Evolutionary conservation across 2,797 vertebrate species (phyloP).

Genomic region (Hafferia zeledoni): DNA sequence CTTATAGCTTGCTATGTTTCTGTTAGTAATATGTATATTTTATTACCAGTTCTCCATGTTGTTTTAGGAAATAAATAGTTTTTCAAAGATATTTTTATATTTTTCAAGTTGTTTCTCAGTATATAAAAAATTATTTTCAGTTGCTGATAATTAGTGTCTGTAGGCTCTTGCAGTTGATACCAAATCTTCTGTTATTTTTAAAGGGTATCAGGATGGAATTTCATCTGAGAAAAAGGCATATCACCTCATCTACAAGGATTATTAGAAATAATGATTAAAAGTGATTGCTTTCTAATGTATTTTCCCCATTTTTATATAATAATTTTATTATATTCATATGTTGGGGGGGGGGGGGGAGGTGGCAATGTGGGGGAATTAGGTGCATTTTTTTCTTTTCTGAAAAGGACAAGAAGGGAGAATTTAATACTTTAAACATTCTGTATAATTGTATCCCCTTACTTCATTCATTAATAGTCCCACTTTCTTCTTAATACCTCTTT

Average conservation of each 20-base stretch:
- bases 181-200: neutral
- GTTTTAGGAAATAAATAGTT: neutral
- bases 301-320: neutral
- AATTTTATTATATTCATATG: neutral
- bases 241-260: neutral
- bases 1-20: neutral
- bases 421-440: neutral
- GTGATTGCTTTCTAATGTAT: neutral
- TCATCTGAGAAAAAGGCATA: neutral
- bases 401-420: neutral
- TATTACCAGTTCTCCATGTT: neutral
- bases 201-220: neutral
- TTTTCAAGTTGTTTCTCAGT: neutral
- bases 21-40: neutral
- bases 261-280: neutral
- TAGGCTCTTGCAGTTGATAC: neutral
- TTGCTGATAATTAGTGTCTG: neutral
- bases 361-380: accelerated
- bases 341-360: neutral
- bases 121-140: neutral
- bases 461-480: neutral
- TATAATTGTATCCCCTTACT: neutral
- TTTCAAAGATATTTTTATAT: neutral
- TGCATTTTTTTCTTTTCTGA: neutral
- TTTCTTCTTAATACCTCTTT: neutral